Evolutionary conservation across 2,113 vertebrate species (phyloP), one percentile per base, ranked within the genome.

Genomic region (Prietella phreatophila): DNA sequence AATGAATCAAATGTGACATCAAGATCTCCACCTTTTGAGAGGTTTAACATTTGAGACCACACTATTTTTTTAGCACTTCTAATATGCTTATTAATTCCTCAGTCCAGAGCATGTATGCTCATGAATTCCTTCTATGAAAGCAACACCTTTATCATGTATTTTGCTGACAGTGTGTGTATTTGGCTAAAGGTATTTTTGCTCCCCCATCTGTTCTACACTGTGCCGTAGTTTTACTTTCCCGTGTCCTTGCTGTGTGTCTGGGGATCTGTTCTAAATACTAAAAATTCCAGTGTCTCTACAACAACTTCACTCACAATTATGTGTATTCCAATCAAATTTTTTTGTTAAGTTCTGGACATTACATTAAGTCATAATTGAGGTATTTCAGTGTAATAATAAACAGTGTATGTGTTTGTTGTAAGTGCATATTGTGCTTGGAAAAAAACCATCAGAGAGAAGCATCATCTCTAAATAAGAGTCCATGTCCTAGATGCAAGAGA

Each of bases 251-350:
- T 87, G 85, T 92, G 92, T 86, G 91, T 91, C 93, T 60, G 39
- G 95, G 95, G 95, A 94, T 90, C 92, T 94, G 94, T 86, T 93
- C 94, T 84, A 94, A 90, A 94, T 95, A 92, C 80, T 20, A 22
- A 39, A 81, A 82, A 82, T 25, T 82, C 25, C 83, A 91, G 83
- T 78, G 85, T 25, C 42, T 86, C 71, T 71, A 75, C 78, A 71
- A 73, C 86, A 87, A 85, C 90, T 89, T 84, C 60, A 75, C 87
- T 86, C 81, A 89, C 88, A 83, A 91, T 88, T 89, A 90, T 89
- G 91, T 71, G 86, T 87, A 82, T 63, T 87, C 7, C n/a, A 86
- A 33, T 67, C 30, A 56, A 19, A 56, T 69, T 86, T 53, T 39
- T 8, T 17, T 39, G 61, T 15, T 61, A 78, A 53, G 10, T 17